Evolutionary conservation across 2,113 vertebrate species (phyloP).

Genomic region (Stegastes partitus): DNA sequence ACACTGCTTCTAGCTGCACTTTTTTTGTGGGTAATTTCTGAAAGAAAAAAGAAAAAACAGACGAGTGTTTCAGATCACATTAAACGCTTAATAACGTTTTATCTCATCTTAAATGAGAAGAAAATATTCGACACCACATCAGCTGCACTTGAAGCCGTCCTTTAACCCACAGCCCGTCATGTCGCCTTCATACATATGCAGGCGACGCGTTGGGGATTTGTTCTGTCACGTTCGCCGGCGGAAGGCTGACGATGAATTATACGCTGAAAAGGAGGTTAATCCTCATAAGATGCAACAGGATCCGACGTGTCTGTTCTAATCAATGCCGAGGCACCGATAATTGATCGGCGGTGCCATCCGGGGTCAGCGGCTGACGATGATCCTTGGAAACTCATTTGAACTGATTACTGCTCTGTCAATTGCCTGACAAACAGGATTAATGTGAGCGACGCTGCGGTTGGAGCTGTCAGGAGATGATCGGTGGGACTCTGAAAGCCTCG

Average conservation of each 20-base stretch:
- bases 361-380: conserved; percentile 18
- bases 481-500: background rate
- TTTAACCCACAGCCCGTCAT: too few relatives aligned
- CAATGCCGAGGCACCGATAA: conserved; percentile 1
- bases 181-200: too few relatives aligned
- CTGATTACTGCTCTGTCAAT: conserved; percentile 18
- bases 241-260: background rate
- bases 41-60: too few relatives aligned
- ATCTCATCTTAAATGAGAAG: too few relatives aligned
- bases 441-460: background rate
- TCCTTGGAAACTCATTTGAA: conserved; percentile 12
- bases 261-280: background rate
- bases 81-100: too few relatives aligned
- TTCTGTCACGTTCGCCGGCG: background rate
- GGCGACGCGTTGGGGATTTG: too few relatives aligned
- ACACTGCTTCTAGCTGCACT: too few relatives aligned
- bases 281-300: background rate
- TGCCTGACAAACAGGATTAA: conserved; percentile 35
- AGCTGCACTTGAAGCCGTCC: too few relatives aligned
- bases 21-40: too few relatives aligned
- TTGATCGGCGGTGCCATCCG: background rate
- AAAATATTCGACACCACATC: too few relatives aligned
- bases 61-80: too few relatives aligned
- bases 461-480: conserved; percentile 8
- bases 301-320: background rate